Conservation (phyloP, 1,140 invertebrate genomes). For the Drosophila guanche region DNA sequence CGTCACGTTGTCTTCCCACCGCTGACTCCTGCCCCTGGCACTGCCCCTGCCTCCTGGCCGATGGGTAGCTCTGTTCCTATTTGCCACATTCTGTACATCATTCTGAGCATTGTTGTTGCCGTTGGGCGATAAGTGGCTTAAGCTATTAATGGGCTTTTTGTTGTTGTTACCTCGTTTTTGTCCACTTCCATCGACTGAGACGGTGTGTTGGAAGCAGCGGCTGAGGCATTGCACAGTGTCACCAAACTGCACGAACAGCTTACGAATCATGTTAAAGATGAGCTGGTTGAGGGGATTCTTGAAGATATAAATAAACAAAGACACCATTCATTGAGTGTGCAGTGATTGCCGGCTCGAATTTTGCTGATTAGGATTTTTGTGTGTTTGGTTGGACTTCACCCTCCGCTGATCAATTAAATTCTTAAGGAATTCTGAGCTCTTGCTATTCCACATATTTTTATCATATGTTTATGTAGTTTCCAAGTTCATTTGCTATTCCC, state of each 20-base stretch:
- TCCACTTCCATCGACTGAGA: constrained; percentile 40
- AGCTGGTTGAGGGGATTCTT: background rate
- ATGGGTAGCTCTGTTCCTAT: constrained; percentile 54
- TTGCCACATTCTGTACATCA: constrained; percentile 62
- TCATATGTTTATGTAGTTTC: no score
- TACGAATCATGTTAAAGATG: constrained; percentile 29
- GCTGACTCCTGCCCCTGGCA: constrained; percentile 26
- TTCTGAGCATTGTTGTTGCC: constrained; percentile 62
- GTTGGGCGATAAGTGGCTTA: constrained; percentile 79
- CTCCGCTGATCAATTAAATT: no score
- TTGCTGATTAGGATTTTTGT: no score
- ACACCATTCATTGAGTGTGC: no score
- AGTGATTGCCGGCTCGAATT: no score
- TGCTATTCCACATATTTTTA: no score
- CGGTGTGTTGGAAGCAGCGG: constrained; percentile 15
- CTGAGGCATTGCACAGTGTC: constrained; percentile 56
- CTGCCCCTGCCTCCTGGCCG: constrained; percentile 27
- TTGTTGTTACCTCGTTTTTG: constrained; percentile 55
- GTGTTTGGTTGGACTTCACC: no score
- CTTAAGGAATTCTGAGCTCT: no score
- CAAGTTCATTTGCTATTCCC: no score
- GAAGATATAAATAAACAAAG: background rate
- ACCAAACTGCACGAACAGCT: constrained; percentile 23
- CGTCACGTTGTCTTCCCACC: constrained; percentile 33
- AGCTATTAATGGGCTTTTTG: constrained; percentile 77